Percentiles rank a stretch among this genome's conserved stretches.
phyloP scores from a whole-genome alignment of 2,888 invertebrate species.

The Drosophila mettleri region DNA sequence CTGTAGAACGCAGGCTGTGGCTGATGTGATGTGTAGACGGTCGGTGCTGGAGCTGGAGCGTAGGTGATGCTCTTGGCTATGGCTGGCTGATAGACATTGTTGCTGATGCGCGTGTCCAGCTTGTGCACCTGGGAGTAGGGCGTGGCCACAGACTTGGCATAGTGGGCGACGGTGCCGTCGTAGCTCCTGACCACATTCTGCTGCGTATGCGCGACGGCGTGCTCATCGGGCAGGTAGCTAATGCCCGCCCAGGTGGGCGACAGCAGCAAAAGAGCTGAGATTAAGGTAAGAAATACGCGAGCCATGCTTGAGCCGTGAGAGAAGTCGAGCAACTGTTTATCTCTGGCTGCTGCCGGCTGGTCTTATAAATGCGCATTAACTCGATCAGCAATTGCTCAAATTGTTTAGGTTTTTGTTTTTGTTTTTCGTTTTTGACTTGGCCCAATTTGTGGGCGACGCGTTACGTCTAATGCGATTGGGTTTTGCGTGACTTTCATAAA shows the following conservation, averaged over 20 bases:
- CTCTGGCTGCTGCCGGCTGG: slow-evolving; percentile 9
- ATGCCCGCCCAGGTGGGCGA: slow-evolving; percentile 88
- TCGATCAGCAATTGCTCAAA: slow-evolving; percentile 53
- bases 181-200: slow-evolving; percentile 86
- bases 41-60: slow-evolving; percentile 56
- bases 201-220: slow-evolving; percentile 85
- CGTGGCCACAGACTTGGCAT: slow-evolving; percentile 87
- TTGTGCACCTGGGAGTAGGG: slow-evolving; percentile 87
- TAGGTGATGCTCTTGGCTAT: slow-evolving; percentile 82
- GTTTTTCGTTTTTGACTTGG: too few relatives aligned
- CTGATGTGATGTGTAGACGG: slow-evolving; percentile 55
- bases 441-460: slow-evolving; percentile 45
- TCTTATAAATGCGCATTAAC: slow-evolving; percentile 57
- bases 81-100: slow-evolving; percentile 86
- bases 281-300: slow-evolving; percentile 86
- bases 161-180: slow-evolving; percentile 86
- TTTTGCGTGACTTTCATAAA: slow-evolving; percentile 77
- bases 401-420: background rate
- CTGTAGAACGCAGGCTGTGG: slow-evolving; percentile 66
- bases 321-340: slow-evolving; percentile 70
- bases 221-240: slow-evolving; percentile 56
- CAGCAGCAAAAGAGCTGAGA: slow-evolving; percentile 84
- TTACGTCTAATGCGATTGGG: slow-evolving; percentile 45
- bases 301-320: slow-evolving; percentile 75
- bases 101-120: slow-evolving; percentile 87